phyloP scores from a whole-genome alignment of 2,797 vertebrate species.

The Eleutherodactylus coqui region DNA sequence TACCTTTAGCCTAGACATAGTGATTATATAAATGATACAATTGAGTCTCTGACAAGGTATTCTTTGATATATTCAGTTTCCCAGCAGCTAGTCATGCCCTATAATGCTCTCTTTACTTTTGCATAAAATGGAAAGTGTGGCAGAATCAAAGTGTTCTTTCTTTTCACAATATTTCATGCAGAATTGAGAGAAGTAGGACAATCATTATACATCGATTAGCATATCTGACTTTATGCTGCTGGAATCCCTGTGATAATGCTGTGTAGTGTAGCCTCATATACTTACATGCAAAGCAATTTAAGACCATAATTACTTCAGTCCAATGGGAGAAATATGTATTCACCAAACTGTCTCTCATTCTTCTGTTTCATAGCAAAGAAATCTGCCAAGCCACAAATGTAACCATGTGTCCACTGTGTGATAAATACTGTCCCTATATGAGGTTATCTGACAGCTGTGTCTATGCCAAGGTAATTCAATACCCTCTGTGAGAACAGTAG shows the following conservation, averaged over 20 bases:
- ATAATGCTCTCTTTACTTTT: not conserved
- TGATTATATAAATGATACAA: not conserved
- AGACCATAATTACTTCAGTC: slow-evolving; percentile 7
- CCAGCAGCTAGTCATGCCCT: not conserved
- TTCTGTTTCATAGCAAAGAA: slow-evolving; percentile 87
- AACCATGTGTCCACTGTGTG: slow-evolving; percentile 95
- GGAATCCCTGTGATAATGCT: not conserved
- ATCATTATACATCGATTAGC: not conserved
- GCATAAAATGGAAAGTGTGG: not conserved
- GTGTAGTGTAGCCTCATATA: not conserved
- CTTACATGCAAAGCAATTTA: not conserved
- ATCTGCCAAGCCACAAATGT: slow-evolving; percentile 91
- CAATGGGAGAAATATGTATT: not conserved
- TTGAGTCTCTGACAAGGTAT: not conserved
- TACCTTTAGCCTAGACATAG: not conserved
- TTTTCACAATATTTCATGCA: not conserved
- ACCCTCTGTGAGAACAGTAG: not conserved
- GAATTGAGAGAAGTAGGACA: not conserved
- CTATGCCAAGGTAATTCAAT: slow-evolving; percentile 87
- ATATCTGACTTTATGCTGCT: not conserved
- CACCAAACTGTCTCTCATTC: not conserved
- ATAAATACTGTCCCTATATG: slow-evolving; percentile 93
- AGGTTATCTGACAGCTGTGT: slow-evolving; percentile 92
- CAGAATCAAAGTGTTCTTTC: not conserved
- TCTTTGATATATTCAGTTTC: not conserved